These are phyloP conservation scores for Australoheros facetus DNA, from an alignment of 2,797 vertebrate species.

Conservation along the genomic window DNA sequence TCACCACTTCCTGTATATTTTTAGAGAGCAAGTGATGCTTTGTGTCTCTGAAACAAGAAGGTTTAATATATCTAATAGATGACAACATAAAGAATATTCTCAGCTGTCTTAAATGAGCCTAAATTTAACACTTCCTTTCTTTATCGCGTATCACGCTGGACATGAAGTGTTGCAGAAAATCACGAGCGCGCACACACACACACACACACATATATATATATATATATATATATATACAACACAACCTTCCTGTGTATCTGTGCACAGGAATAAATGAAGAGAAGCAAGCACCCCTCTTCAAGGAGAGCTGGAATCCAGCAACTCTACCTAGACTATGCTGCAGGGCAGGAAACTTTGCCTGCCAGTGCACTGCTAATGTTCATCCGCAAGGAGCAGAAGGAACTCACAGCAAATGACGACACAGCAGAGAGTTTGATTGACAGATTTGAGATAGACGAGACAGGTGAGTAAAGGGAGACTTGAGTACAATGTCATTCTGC, in stretches of 20 bases:
- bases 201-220: too few relatives aligned
- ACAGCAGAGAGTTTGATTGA: conserved; percentile 78
- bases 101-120: conserved; percentile 4
- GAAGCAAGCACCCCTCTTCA: conserved; percentile 39
- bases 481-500: neutral
- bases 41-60: conserved; percentile 26
- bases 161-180: neutral
- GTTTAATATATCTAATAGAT: conserved; percentile 35
- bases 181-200: neutral
- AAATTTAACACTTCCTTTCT: conserved; percentile 8
- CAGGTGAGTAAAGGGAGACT: conserved; percentile 74
- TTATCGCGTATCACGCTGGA: neutral
- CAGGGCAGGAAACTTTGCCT: conserved; percentile 61
- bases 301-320: conserved; percentile 77
- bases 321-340: conserved; percentile 77
- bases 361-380: conserved; percentile 74
- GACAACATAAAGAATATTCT: conserved; percentile 31
- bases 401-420: conserved; percentile 46
- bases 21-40: conserved; percentile 33
- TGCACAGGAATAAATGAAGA: conserved; percentile 58
- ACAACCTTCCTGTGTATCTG: neutral
- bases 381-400: conserved; percentile 81
- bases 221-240: neutral
- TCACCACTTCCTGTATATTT: conserved; percentile 46
- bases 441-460: conserved; percentile 85